Evolutionary conservation across 1,140 invertebrate genomes (phyloP).

Genomic region (Panulirus ornatus): DNA sequence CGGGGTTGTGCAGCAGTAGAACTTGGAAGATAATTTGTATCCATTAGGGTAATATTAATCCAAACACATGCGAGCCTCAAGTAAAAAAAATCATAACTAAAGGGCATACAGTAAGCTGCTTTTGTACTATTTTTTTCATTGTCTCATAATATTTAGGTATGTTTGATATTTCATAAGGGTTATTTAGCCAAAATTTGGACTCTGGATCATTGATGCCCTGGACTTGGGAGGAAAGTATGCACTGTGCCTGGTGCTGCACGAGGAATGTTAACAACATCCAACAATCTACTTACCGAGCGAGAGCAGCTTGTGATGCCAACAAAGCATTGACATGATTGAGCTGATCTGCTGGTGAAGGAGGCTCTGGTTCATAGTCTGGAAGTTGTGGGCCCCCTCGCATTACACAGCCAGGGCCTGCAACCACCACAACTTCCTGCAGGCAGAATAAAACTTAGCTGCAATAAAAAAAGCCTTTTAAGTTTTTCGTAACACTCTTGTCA

Average conservation of each 20-base stretch:
- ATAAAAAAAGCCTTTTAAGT: neutral
- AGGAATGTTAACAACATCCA: no score
- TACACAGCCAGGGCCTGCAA: constrained; percentile 78
- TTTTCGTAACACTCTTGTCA: no score
- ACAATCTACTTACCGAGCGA: constrained; percentile 59
- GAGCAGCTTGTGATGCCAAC: constrained; percentile 68
- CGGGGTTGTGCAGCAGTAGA: constrained; percentile 79
- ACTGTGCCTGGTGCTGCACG: no score
- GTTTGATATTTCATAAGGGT: no score
- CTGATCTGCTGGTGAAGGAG: constrained; percentile 68
- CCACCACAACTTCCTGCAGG: constrained; percentile 78
- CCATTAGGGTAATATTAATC: neutral
- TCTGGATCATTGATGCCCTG: no score
- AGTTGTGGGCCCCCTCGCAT: constrained; percentile 78
- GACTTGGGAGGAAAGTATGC: no score
- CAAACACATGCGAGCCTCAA: no score
- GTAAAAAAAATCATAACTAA: no score
- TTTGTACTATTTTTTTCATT: no score
- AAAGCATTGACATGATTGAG: constrained; percentile 72
- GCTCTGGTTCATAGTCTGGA: constrained; percentile 79
- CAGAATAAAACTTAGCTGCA: neutral
- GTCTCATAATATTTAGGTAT: no score
- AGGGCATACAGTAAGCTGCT: no score
- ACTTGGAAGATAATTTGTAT: constrained; percentile 25
- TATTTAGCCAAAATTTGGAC: no score